Conservation (phyloP, 2,888 invertebrate species). For the Miltochrista miniata region DNA sequence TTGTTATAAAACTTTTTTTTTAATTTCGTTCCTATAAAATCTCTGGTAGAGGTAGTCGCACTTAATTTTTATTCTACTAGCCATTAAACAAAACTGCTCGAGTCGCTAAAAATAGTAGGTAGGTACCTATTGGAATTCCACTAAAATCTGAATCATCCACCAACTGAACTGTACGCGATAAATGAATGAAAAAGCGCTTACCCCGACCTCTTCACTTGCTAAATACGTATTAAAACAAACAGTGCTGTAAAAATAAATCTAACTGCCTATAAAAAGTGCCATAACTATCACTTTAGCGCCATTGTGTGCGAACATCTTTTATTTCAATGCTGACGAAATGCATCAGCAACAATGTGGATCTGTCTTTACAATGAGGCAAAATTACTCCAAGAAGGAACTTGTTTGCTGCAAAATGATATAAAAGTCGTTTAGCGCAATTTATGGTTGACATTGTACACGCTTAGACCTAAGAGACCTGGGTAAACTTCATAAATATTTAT, state of each 20-base stretch:
- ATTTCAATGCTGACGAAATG: constrained; percentile 62
- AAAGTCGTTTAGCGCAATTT: constrained; percentile 48
- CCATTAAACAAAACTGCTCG: constrained; percentile 26
- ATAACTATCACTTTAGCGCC: constrained; percentile 83
- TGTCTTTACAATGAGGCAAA: constrained; percentile 48
- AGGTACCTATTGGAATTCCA: constrained; percentile 35
- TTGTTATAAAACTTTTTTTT: no score
- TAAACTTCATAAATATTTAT: constrained; percentile 47
- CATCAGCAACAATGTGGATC: constrained; percentile 58
- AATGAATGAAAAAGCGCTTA: constrained; percentile 66
- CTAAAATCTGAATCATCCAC: constrained; percentile 46
- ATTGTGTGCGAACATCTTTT: constrained; percentile 71
- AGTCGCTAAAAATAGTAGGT: constrained; percentile 30
- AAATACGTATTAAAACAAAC: constrained; percentile 82
- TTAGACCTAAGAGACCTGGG: constrained; percentile 21
- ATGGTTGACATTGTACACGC: constrained; percentile 48
- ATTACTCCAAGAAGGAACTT: constrained; percentile 40
- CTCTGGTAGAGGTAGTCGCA: no score
- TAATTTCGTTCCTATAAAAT: no score
- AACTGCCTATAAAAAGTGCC: constrained; percentile 83
- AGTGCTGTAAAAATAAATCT: constrained; percentile 83
- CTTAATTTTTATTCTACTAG: constrained; percentile 22
- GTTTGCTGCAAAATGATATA: constrained; percentile 34
- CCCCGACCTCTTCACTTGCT: constrained; percentile 72
- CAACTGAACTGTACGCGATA: constrained; percentile 47